Evolutionary conservation across 35 echinoderm and acorn worm genomes (phyloP), one percentile per base, ranked within the genome.

Genomic region (Amphiura filiformis): DNA sequence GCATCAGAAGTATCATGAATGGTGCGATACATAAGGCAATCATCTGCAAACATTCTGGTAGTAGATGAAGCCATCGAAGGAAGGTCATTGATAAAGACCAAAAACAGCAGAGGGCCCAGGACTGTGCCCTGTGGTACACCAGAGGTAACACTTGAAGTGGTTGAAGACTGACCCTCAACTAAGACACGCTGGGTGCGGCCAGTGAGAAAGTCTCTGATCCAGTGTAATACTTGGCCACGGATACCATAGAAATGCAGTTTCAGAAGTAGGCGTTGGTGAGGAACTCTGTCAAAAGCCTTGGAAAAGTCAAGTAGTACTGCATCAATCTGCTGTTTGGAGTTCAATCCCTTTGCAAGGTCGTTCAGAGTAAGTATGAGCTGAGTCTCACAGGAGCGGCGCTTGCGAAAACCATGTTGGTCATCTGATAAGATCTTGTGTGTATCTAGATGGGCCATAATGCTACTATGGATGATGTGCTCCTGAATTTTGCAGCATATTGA

Each of bases 61-160:
- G 20, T 70, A 83, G 91, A 88, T 28, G 76, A 77, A 34, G 82
- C 35, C 0, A 13, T 34, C 7, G 39, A 20, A 44, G 85, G 61
- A 78, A 93, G 80, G 86, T 93, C 91, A 80, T 93, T 93, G 14
- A 92, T 87, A 76, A 87, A 93, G 22, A 84, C 65, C 20, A 78
- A 56, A 56, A 91, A 91, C 37, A 91, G 36, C 11, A 91, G 44
- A 0, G 90, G 90, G 34, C 91, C 91, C 2, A 93, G 64, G 7
- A 87, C 87, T 37, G 78, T 88, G 26, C 91, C 91, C 34, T 93
- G 91, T 13, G 91, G 91, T 15, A 93, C 91, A 26, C 91, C 91
- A 61, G 85, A 88, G 23, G 86, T 76, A 17, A 93, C 91, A 49
- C 56, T 26, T 78, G 39, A 37, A 77, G 82, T 81, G 12, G 65